Evolutionary conservation across 2,797 vertebrate species (phyloP), one percentile per base, ranked within the genome.

Genomic region (Aulostomus chinensis): DNA sequence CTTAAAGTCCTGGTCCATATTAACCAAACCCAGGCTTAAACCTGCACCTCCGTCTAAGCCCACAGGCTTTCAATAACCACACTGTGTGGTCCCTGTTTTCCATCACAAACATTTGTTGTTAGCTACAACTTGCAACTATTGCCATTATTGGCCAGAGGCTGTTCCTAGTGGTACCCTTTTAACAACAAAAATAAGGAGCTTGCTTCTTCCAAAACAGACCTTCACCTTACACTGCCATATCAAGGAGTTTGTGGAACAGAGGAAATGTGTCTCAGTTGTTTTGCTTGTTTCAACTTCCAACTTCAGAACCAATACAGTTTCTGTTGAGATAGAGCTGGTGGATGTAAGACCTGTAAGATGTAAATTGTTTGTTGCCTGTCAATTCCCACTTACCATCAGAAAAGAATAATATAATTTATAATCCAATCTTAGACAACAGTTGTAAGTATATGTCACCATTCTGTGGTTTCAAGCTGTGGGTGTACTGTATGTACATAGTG

Each of bases 51-150:
- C 76, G 51, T 73, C 25, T 47, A 14, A 56, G 47, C 62, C 60
- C 36, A 8, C 45, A 43, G 67, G 35, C 64, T 81, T 84, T 73
- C 76, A 58, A n/a, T 57, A 65, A 62, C 33, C 76, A 35, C 14
- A 58, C 66, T 87, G 79, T 90, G 86, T 88, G 87, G 84, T 87
- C 84, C 30, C 69, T 18, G 41, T 72, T 88, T 91, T 86, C 82
- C 80, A 84, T 88, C 76, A 81, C 84, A 85, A 68, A 48, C 47
- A 12, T 63, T 30, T 81, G 82, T 87, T 86, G 83, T 68, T 86
- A 76, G 67, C 62, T 82, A 73, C 82, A 66, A 56, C 53, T 69
- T 67, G 4, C 49, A 73, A 77, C 60, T 49, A 77, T 33, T 71
- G 35, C 68, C 75, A 76, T 72, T 67, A 73, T 54, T 55, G 62